A percentile compares a stretch with the other conserved stretches of the same genome.
These are phyloP conservation scores for Phyllotreta cruciferae DNA, from an alignment of 2,888 invertebrate species.

Conservation along the genomic window DNA sequence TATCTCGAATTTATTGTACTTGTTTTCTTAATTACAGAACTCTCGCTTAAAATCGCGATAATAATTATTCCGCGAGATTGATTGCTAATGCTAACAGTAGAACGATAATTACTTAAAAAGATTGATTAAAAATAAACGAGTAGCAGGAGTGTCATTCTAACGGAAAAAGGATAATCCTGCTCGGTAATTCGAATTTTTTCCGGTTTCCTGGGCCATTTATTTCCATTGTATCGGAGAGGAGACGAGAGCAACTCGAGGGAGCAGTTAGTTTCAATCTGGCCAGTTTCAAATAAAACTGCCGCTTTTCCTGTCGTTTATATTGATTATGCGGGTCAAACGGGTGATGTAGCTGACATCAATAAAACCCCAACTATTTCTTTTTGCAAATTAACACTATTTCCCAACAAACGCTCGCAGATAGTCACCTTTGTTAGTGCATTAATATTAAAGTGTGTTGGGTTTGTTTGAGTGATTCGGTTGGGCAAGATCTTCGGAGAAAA, in stretches of 20 bases:
- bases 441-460: no score
- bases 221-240: slow-evolving; percentile 52
- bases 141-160: no score
- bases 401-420: no score
- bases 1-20: slow-evolving; percentile 6
- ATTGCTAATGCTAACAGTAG: no score
- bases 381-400: no score
- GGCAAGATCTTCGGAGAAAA: slow-evolving; percentile 24
- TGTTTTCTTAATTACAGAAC: neutral
- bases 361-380: no score
- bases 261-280: slow-evolving; percentile 56
- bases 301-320: slow-evolving; percentile 2
- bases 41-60: neutral
- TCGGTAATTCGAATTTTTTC: slow-evolving; percentile 41
- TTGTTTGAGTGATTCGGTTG: no score
- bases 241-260: slow-evolving; percentile 50
- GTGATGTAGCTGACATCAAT: neutral
- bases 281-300: slow-evolving; percentile 32
- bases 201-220: slow-evolving; percentile 52
- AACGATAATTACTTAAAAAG: slow-evolving; percentile 6
- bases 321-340: slow-evolving; percentile 1
- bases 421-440: no score
- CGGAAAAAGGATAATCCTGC: slow-evolving; percentile 30
- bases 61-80: no score
- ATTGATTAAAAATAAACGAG: slow-evolving; percentile 2